Evolutionary conservation across 2,888 invertebrate species (phyloP).

Genomic region (Lasioglossum calceatum): DNA sequence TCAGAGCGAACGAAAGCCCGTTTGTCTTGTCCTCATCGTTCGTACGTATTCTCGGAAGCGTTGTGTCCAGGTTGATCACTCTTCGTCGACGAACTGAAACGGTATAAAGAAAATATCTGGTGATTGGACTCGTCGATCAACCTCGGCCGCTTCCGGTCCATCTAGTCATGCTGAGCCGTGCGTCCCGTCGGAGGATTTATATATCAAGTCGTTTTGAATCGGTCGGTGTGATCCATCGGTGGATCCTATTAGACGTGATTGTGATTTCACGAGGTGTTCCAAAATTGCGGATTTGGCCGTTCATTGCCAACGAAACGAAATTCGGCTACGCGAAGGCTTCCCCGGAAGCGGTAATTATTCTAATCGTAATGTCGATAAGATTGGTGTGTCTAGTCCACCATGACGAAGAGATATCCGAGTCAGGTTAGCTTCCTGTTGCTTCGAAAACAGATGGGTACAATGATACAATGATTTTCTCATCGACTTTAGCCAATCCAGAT

Average conservation of each 20-base stretch:
- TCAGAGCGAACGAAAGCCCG: constrained; percentile 15
- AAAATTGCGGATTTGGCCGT: constrained; percentile 64
- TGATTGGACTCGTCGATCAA: constrained; percentile 34
- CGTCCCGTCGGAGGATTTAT: constrained; percentile 48
- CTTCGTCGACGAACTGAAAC: constrained; percentile 18
- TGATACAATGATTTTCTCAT: background rate
- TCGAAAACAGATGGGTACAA: background rate
- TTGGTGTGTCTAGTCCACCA: constrained; percentile 81
- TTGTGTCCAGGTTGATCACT: constrained; percentile 44
- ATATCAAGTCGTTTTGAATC: constrained; percentile 21
- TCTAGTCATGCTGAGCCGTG: constrained; percentile 72
- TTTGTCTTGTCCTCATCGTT: constrained; percentile 39
- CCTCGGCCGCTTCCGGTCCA: constrained; percentile 58
- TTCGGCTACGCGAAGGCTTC: constrained; percentile 37
- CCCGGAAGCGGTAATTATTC: constrained; percentile 69
- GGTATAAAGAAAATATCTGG: constrained; percentile 19
- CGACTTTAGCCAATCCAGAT: constrained; percentile 4
- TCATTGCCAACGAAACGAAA: constrained; percentile 14
- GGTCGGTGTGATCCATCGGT: constrained; percentile 1
- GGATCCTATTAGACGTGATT: constrained; percentile 59
- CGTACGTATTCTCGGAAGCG: constrained; percentile 40
- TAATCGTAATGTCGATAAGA: constrained; percentile 74
- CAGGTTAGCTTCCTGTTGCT: background rate
- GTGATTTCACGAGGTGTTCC: constrained; percentile 77
- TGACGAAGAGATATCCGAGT: constrained; percentile 62